These are phyloP conservation scores for Heterotis niloticus DNA, from an alignment of 2,113 vertebrate genomes.

Conservation along the genomic window DNA sequence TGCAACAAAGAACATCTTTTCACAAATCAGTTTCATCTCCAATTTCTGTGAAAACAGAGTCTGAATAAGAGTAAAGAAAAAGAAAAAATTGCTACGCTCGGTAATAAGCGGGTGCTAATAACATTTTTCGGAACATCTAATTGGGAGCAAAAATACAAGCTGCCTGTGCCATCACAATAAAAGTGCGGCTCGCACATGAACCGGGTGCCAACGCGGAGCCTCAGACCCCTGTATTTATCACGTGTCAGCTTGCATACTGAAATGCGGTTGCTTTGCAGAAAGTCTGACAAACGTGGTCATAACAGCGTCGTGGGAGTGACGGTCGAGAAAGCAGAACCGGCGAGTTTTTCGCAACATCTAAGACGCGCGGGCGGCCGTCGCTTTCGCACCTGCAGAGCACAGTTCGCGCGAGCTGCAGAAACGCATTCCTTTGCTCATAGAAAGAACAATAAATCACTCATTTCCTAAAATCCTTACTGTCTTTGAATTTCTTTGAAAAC, in stretches of 20 bases:
- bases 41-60: neutral
- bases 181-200: neutral
- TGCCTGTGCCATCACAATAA: neutral
- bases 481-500: neutral
- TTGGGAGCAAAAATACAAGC: conserved; percentile 2
- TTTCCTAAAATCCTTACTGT: neutral
- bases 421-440: neutral
- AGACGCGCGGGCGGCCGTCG: neutral
- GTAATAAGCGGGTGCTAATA: conserved; percentile 9
- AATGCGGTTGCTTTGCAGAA: neutral
- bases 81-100: neutral
- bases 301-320: neutral
- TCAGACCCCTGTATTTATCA: neutral
- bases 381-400: neutral
- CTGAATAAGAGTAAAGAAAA: conserved; percentile 3
- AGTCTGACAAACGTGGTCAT: conserved; percentile 1
- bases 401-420: too few relatives aligned
- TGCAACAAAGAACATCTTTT: neutral
- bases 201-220: neutral
- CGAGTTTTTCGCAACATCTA: neutral
- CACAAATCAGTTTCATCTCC: neutral
- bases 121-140: conserved; percentile 8
- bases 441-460: neutral
- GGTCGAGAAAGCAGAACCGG: too few relatives aligned
- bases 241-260: neutral